Percentiles rank a stretch among this genome's conserved stretches.
Evolutionary conservation across 2,113 vertebrate species (phyloP).

Genomic region (Petroica traversi): DNA sequence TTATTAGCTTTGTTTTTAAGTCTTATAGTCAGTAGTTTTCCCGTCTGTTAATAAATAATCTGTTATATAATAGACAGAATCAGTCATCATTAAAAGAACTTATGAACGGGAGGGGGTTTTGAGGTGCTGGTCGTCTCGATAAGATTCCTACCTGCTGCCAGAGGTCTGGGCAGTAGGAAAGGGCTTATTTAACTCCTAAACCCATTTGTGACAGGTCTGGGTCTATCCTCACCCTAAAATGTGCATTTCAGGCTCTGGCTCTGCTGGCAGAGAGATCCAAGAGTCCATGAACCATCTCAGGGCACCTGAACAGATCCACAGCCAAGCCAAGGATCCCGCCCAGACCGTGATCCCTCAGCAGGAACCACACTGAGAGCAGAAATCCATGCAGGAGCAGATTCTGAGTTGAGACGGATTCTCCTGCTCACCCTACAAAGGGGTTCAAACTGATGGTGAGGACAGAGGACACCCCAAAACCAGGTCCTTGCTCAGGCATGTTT

Average conservation of each 20-base stretch:
- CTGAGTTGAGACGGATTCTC: not conserved
- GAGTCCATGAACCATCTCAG: not conserved
- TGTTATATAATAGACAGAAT: too few species aligned
- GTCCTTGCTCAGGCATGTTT: not conserved
- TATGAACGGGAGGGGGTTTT: too few species aligned
- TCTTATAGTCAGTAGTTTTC: too few species aligned
- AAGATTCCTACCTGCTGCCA: too few species aligned
- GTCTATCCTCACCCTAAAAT: not conserved
- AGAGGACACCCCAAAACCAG: not conserved
- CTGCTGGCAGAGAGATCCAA: not conserved
- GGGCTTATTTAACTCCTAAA: too few species aligned
- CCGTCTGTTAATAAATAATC: too few species aligned
- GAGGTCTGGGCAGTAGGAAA: too few species aligned
- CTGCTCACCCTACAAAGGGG: not conserved
- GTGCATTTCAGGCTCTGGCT: not conserved
- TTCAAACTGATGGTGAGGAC: not conserved
- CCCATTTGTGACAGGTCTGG: too few species aligned
- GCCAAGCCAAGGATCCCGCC: not conserved
- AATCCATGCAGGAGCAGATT: not conserved
- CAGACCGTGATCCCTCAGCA: not conserved
- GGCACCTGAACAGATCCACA: not conserved
- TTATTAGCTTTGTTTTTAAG: too few species aligned
- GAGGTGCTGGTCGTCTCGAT: too few species aligned
- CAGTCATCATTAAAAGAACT: too few species aligned
- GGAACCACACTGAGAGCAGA: not conserved